Evolutionary conservation across 37 sponge, comb jelly and placozoan genomes (phyloP).

Genomic region (Hormiphora californensis): DNA sequence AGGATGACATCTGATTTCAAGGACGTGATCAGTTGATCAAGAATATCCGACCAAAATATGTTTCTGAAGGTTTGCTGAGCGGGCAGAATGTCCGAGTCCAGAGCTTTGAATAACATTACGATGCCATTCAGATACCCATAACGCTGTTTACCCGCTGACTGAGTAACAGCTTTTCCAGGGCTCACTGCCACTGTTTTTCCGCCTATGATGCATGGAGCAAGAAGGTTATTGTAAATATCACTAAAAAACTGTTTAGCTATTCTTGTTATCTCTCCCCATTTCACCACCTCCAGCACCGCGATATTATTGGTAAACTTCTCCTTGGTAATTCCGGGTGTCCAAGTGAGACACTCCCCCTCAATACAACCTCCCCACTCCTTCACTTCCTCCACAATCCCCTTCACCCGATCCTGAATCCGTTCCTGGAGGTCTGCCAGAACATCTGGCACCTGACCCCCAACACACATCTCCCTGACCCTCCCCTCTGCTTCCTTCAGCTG

Average conservation of each 20-base stretch:
- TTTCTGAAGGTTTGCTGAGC: background rate
- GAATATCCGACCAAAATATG: background rate
- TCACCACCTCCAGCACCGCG: background rate
- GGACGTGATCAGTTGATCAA: background rate
- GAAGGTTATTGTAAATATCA: too few relatives aligned
- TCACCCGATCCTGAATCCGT: background rate
- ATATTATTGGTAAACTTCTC: background rate
- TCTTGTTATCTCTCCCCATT: background rate
- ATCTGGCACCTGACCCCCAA: background rate
- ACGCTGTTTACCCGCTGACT: too few relatives aligned
- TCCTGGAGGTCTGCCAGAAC: background rate
- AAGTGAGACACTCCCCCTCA: too few relatives aligned
- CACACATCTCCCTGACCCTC: background rate
- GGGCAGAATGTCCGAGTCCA: background rate
- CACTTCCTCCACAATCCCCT: background rate
- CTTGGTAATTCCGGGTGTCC: too few relatives aligned
- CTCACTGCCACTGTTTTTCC: too few relatives aligned
- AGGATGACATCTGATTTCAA: background rate
- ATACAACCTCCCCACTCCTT: too few relatives aligned
- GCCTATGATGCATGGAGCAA: too few relatives aligned
- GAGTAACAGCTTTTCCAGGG: too few relatives aligned
- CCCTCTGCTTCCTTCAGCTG: constrained; percentile 5
- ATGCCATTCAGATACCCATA: too few relatives aligned
- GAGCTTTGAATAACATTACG: background rate
- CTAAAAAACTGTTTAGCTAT: constrained; percentile 7